phyloP scores from a whole-genome alignment of 2,113 vertebrate genomes.

The Catharus bicknelli region DNA sequence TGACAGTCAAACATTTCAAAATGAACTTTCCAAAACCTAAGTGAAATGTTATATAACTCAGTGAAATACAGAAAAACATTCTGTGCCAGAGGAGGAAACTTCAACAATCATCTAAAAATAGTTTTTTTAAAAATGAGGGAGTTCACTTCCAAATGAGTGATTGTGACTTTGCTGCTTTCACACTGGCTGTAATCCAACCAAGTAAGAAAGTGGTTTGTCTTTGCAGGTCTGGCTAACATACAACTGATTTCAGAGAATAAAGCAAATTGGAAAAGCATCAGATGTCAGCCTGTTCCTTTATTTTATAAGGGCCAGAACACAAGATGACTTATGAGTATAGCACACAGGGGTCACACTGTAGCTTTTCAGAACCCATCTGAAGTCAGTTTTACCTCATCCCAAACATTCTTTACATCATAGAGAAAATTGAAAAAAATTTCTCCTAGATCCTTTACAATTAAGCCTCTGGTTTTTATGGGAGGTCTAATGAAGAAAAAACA shows the following conservation, averaged over 20 bases:
- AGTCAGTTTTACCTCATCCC: background rate
- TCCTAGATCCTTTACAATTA: background rate
- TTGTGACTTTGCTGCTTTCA: background rate
- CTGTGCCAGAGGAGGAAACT: background rate
- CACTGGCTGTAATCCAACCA: background rate
- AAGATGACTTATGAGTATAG: background rate
- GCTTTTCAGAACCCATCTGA: constrained; percentile 3
- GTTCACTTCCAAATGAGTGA: background rate
- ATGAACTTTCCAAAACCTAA: background rate
- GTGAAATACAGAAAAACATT: background rate
- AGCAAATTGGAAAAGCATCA: constrained; percentile 7
- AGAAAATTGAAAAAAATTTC: background rate
- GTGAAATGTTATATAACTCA: background rate
- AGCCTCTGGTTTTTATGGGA: background rate
- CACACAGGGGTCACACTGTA: background rate
- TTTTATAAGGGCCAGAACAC: background rate
- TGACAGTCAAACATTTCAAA: background rate
- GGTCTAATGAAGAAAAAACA: background rate
- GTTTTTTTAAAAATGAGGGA: background rate
- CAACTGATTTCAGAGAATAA: constrained; percentile 4
- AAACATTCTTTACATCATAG: background rate
- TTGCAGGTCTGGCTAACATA: background rate
- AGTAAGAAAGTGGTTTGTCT: background rate
- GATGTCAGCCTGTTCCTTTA: background rate
- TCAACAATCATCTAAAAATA: background rate